Conservation (phyloP, 92 coral and sea anemone genomes). For the Zoanthus sociatus region DNA sequence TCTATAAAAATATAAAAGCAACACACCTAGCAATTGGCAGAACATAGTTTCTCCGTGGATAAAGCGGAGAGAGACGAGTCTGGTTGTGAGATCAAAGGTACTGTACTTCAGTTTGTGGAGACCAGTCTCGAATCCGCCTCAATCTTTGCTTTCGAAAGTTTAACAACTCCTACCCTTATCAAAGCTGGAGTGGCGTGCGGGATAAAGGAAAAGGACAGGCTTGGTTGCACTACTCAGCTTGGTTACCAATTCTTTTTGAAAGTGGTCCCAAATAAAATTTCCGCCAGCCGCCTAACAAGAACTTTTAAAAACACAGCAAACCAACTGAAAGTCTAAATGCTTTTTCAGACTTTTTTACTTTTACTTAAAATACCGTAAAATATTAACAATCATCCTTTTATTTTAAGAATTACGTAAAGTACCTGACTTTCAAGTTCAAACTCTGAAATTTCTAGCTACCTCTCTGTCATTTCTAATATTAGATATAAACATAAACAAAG, state of each 20-base stretch:
- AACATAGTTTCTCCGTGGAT: slow-evolving; percentile 25
- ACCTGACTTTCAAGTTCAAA: slow-evolving; percentile 5
- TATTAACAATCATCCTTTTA: background rate
- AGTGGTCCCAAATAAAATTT: too few relatives aligned
- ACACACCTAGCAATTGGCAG: background rate
- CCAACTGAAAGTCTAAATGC: too few relatives aligned
- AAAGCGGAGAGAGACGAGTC: background rate
- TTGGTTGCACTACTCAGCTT: too few relatives aligned
- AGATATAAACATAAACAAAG: background rate
- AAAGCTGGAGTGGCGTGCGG: background rate
- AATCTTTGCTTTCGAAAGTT: background rate
- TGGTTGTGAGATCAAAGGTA: background rate
- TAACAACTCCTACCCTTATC: slow-evolving; percentile 3
- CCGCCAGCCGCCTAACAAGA: too few relatives aligned
- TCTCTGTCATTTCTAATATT: background rate
- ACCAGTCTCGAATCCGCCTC: slow-evolving; percentile 11
- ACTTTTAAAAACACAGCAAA: too few relatives aligned
- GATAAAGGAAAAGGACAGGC: too few relatives aligned
- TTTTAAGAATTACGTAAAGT: background rate
- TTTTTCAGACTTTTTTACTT: too few relatives aligned
- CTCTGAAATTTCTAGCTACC: background rate
- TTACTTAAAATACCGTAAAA: too few relatives aligned
- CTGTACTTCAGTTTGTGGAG: slow-evolving; percentile 2
- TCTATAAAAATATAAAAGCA: background rate
- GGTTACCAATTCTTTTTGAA: too few relatives aligned